phyloP scores from a whole-genome alignment of 1,140 invertebrate genomes.

The Hydropsyche tenuis region DNA sequence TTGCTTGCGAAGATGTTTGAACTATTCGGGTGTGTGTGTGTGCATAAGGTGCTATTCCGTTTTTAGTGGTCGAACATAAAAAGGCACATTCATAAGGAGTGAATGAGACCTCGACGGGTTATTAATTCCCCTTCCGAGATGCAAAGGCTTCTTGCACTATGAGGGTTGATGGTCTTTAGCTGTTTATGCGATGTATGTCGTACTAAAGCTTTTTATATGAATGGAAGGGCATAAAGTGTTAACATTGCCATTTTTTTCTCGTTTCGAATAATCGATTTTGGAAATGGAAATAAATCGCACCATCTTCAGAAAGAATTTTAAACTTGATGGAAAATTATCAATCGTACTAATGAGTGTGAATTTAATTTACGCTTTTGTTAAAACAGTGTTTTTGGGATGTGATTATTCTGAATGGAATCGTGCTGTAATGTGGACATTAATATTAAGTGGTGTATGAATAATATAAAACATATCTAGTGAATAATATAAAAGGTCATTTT shows the following conservation, averaged over 20 bases:
- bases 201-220: constrained; percentile 9
- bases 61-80: constrained; percentile 55
- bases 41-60: constrained; percentile 1
- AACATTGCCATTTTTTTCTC: not conserved
- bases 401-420: not conserved
- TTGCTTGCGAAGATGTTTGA: not conserved
- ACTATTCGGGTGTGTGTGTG: not conserved
- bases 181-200: constrained; percentile 38
- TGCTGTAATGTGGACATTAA: not conserved
- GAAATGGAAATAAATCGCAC: no score
- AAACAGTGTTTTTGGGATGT: no score
- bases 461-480: not conserved
- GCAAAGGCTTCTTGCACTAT: constrained; percentile 40
- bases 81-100: constrained; percentile 48
- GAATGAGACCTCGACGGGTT: constrained; percentile 48
- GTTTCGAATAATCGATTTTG: no score
- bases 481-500: constrained; percentile 19
- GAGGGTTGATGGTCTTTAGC: constrained; percentile 47
- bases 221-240: not conserved
- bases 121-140: constrained; percentile 61
- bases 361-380: no score
- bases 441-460: not conserved
- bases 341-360: no score
- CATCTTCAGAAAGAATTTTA: no score
- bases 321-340: no score